A percentile compares a stretch with the other conserved stretches of the same genome.
Conservation (phyloP, 2,113 vertebrate species). For the Zosterops lateralis region DNA sequence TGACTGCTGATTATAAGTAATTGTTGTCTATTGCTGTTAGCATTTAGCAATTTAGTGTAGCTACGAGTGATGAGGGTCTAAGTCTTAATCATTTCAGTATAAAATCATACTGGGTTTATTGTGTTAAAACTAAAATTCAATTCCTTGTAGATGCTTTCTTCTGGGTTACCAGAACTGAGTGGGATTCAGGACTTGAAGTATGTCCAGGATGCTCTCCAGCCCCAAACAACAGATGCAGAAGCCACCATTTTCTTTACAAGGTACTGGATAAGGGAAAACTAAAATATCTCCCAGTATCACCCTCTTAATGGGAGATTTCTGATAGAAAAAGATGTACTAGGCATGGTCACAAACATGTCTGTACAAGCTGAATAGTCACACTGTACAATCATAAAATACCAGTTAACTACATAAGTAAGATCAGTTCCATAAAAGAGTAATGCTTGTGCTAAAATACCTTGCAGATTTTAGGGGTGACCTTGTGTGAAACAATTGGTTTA, state of each 20-base stretch:
- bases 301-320: background rate
- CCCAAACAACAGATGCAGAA: conserved; percentile 93
- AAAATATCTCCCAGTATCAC: background rate
- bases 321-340: accelerated
- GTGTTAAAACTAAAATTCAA: background rate
- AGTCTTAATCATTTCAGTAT: background rate
- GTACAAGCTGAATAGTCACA: background rate
- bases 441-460: background rate
- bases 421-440: background rate
- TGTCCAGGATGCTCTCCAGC: conserved; percentile 93
- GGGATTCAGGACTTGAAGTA: conserved; percentile 93
- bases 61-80: background rate
- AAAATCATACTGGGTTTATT: background rate
- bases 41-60: background rate
- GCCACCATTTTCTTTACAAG: conserved; percentile 98
- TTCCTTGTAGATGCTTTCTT: conserved; percentile 89
- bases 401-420: background rate
- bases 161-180: conserved; percentile 91
- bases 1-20: background rate
- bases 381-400: background rate
- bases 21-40: background rate
- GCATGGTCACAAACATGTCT: background rate
- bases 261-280: conserved; percentile 65
- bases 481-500: background rate
- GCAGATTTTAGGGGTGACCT: background rate